Evolutionary conservation across 2,888 invertebrate genomes (phyloP), one percentile per base, ranked within the genome.

Genomic region (Drosophila nigricruria): DNA sequence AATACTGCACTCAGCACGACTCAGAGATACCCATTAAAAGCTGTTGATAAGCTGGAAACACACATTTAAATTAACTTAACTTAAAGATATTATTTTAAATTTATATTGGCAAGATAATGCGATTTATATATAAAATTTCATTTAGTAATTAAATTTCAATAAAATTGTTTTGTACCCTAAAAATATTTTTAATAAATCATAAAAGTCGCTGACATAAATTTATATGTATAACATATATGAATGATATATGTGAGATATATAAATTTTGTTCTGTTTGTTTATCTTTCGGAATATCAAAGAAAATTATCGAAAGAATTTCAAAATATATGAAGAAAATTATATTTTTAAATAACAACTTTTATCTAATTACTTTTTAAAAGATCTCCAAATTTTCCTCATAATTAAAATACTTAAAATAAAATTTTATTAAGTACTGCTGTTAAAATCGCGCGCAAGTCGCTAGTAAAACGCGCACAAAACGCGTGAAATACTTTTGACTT

Each of bases 381-480:
- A 25, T 42, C 5, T n/a, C 6, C 0, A 8, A 25, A 18, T 53
- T 38, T 27, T 1, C 2, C 1, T 53, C 4, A 23, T 32, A 16
- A 34, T 23, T 23, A 23, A 52, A 16, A 20, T 14, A 10, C 16
- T 25, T 53, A 1, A 8, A 12, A 18, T n/a, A 12, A 10, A n/a
- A 5, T 18, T 12, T 53, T 38, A 18, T 23, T 1, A 38, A 6
- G 12, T 14, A 0, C 10, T 27, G 4, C n/a, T 40, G 25, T 32
- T 2, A 10, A 45, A 70, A 59, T 42, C 73, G 73, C 62, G 5
- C 36, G 2, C 25, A 20, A 63, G 45, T 36, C 50, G 63, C 50
- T 2, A 0, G 10, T 5, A 18, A 38, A 18, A 38, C 63, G 60
- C 58, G 9, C 16, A 0, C 6, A 49, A 69, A 66, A 42, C 73